These are phyloP conservation scores for Cephalotes varians DNA, from an alignment of 2,888 invertebrate genomes.

Conservation along the genomic window DNA sequence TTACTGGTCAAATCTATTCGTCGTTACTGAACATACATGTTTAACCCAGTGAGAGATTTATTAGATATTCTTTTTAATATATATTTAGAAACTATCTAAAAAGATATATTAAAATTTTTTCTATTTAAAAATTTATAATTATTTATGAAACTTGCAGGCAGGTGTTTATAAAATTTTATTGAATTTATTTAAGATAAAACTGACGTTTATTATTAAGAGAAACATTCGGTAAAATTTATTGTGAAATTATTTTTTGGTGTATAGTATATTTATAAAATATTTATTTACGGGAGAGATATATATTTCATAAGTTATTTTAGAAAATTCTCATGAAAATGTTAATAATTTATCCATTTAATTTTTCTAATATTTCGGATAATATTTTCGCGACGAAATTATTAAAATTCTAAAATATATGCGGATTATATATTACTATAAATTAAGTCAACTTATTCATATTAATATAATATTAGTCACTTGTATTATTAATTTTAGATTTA, in stretches of 20 bases:
- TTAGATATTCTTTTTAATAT: conserved; percentile 18
- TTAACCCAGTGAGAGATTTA: conserved; percentile 25
- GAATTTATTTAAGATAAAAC: conserved; percentile 25
- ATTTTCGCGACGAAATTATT: conserved; percentile 12
- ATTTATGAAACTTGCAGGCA: conserved; percentile 51
- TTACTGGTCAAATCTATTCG: neutral
- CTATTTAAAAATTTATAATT: conserved; percentile 28
- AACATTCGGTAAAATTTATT: conserved; percentile 25
- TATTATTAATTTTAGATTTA: conserved; percentile 31
- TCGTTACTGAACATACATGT: neutral
- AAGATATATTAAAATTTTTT: conserved; percentile 24
- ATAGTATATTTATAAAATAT: neutral
- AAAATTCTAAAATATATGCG: neutral
- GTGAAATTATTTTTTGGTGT: conserved; percentile 17
- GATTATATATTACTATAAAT: neutral
- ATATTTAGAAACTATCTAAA: conserved; percentile 10
- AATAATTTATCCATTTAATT: conserved; percentile 36
- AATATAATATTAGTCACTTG: conserved; percentile 25
- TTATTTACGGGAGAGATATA: conserved; percentile 16
- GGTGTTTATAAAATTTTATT: conserved; percentile 35
- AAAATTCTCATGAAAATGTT: conserved; percentile 24
- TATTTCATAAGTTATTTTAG: conserved; percentile 24
- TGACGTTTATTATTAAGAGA: conserved; percentile 15
- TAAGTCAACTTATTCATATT: conserved; percentile 2
- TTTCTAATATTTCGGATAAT: neutral